Evolutionary conservation across 2,888 invertebrate species (phyloP).

Genomic region (Abrostola triplasia): DNA sequence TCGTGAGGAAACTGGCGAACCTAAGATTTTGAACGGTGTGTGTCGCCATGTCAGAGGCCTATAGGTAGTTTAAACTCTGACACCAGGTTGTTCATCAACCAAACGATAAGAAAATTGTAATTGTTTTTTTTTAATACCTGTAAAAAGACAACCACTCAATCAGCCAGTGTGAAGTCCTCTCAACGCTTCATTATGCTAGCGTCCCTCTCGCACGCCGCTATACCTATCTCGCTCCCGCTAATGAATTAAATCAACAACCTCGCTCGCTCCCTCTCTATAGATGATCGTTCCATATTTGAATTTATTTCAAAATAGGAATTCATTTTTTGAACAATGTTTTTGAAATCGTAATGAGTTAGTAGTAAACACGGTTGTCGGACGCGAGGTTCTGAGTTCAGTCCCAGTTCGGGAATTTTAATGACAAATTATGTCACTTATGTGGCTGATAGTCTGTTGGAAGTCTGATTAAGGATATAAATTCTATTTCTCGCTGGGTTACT

Average conservation of each 20-base stretch:
- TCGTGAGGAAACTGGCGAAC: no score
- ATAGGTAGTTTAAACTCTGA: no score
- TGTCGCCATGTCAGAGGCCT: no score
- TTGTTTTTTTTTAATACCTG: neutral
- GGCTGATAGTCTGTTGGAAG: no score
- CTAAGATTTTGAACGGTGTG: no score
- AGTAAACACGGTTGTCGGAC: no score
- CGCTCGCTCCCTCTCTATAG: conserved; percentile 83
- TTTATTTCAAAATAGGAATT: conserved; percentile 79
- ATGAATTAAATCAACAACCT: conserved; percentile 88
- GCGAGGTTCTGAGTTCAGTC: neutral
- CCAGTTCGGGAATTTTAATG: neutral
- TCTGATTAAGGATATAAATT: no score
- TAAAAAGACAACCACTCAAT: conserved; percentile 19
- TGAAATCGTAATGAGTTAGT: neutral
- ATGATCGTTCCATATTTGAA: conserved; percentile 79
- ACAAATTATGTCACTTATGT: no score
- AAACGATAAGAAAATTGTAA: neutral
- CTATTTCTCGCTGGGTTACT: no score
- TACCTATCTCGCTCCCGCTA: conserved; percentile 77
- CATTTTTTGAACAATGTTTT: conserved; percentile 59
- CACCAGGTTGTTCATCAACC: no score
- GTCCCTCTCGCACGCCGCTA: conserved; percentile 66
- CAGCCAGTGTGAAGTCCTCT: conserved; percentile 39
- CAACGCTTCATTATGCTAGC: conserved; percentile 38